Conservation (phyloP, 2,113 vertebrate genomes). For the Amia ocellicauda region DNA sequence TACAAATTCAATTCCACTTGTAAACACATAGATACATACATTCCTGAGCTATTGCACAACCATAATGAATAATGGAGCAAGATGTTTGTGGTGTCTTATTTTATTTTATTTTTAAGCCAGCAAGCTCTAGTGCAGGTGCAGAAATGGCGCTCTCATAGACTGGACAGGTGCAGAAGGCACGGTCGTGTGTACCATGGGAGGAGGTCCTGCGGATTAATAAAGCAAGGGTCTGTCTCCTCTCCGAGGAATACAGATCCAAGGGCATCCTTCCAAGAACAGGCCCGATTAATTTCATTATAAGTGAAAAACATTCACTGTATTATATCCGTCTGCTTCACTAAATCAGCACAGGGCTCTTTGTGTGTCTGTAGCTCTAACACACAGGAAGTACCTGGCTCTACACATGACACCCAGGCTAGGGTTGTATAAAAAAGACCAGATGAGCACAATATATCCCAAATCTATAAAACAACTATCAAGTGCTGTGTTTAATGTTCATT, state of each 20-base stretch:
- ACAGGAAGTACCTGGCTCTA: background rate
- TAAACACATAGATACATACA: conserved; percentile 17
- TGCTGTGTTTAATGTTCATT: too few relatives aligned
- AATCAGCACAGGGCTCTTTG: background rate
- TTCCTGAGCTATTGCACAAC: conserved; percentile 14
- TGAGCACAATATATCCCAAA: too few relatives aligned
- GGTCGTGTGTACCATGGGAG: background rate
- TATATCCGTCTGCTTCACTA: background rate
- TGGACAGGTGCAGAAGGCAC: background rate
- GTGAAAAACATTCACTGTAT: conserved; percentile 11
- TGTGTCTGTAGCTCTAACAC: background rate
- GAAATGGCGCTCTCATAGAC: too few relatives aligned
- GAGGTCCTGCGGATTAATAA: conserved; percentile 22
- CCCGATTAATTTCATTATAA: conserved; percentile 32
- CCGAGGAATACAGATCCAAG: conserved; percentile 6
- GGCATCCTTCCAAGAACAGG: conserved; percentile 1
- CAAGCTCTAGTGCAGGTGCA: too few relatives aligned
- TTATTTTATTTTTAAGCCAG: too few relatives aligned
- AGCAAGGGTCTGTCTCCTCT: conserved; percentile 13
- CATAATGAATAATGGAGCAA: conserved; percentile 17
- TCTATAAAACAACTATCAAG: too few relatives aligned
- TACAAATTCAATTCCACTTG: conserved; percentile 22
- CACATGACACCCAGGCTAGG: background rate
- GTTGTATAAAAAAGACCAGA: too few relatives aligned
- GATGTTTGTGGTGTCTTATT: conserved; percentile 21